phyloP scores from a whole-genome alignment of 2,113 vertebrate genomes.

The Abramis brama region DNA sequence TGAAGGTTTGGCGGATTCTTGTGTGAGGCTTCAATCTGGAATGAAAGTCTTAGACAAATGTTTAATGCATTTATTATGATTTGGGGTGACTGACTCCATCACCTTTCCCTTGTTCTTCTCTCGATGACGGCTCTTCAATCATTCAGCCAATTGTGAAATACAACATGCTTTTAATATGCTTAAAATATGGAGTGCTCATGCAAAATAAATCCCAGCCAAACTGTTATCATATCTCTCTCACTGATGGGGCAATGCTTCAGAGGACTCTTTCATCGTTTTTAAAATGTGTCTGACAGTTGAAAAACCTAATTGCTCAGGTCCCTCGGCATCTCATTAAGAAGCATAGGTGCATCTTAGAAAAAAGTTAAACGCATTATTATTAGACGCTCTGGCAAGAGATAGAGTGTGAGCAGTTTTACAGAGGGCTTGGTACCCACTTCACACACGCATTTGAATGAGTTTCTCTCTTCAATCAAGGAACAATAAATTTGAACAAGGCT shows the following conservation, averaged over 20 bases:
- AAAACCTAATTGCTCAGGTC: constrained; percentile 35
- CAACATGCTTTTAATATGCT: not conserved
- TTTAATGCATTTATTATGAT: constrained; percentile 30
- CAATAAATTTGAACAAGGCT: constrained; percentile 45
- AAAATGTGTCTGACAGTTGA: constrained; percentile 6
- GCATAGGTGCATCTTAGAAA: constrained; percentile 2
- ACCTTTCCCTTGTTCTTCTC: not conserved
- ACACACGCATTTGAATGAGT: constrained; percentile 18
- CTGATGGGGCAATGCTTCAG: not conserved
- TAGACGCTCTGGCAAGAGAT: not conserved
- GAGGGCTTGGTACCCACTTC: constrained; percentile 7
- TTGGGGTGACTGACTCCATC: not conserved
- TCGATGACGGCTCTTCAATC: not conserved
- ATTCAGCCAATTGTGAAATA: not conserved
- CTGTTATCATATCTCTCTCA: not conserved
- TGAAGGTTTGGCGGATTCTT: constrained; percentile 5
- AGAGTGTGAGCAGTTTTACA: too few relatives aligned
- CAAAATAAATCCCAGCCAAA: not conserved
- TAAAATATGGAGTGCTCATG: not conserved
- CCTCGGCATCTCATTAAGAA: constrained; percentile 27
- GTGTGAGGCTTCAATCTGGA: constrained; percentile 3
- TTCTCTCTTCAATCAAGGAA: constrained; percentile 46
- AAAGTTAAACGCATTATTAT: constrained; percentile 32
- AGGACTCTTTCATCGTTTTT: not conserved
- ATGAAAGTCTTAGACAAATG: constrained; percentile 11